phyloP scores from a whole-genome alignment of 2,888 invertebrate genomes.

The Heteropelma amictum region DNA sequence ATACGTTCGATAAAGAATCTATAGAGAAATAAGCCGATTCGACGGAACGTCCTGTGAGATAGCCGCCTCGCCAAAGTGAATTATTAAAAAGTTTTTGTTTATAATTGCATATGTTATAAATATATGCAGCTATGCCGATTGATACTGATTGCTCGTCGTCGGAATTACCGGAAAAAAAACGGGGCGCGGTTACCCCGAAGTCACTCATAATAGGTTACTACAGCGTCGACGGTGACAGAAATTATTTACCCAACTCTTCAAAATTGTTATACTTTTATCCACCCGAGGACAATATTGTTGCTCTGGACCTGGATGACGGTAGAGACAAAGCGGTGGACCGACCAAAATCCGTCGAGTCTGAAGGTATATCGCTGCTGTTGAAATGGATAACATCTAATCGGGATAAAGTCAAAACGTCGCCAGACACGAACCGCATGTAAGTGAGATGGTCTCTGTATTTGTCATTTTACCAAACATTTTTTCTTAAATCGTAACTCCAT shows the following conservation, averaged over 20 bases:
- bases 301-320: constrained; percentile 23
- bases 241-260: constrained; percentile 25
- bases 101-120: too few relatives aligned
- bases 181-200: too few relatives aligned
- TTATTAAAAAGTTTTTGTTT: too few relatives aligned
- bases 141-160: too few relatives aligned
- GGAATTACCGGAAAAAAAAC: too few relatives aligned
- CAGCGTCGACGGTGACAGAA: constrained; percentile 29
- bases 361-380: constrained; percentile 4
- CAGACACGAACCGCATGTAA: not conserved
- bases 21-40: too few relatives aligned
- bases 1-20: too few relatives aligned
- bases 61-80: too few relatives aligned
- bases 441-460: not conserved
- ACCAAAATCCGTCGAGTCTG: not conserved
- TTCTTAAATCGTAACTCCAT: not conserved
- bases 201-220: constrained; percentile 34
- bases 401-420: not conserved
- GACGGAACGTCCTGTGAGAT: too few relatives aligned
- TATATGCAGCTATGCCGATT: too few relatives aligned
- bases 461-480: not conserved
- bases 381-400: constrained; percentile 31
- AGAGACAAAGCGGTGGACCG: not conserved
- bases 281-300: not conserved
- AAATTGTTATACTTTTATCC: constrained; percentile 35